phyloP scores from a whole-genome alignment of 2,113 vertebrate genomes.

The Callorhinus ursinus region DNA sequence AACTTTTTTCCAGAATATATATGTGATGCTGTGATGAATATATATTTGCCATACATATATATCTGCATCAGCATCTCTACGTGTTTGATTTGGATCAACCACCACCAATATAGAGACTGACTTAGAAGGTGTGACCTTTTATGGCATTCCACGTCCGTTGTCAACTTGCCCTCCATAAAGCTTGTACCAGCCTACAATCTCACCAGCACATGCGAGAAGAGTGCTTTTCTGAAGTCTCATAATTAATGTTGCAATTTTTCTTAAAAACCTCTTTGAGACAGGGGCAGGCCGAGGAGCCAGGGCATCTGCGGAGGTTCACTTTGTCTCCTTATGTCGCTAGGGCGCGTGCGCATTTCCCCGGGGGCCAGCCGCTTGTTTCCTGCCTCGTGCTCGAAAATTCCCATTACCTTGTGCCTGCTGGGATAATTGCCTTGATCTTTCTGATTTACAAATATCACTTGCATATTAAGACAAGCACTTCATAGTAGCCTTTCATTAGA shows the following conservation, averaged over 20 bases:
- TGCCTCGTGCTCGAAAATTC: not conserved
- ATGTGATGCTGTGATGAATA: not conserved
- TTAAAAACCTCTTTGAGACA: not conserved
- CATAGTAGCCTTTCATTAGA: not conserved
- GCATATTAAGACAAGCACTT: not conserved
- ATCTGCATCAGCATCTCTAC: not conserved
- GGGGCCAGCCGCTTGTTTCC: not conserved
- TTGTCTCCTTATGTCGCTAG: not conserved
- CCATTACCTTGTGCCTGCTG: not conserved
- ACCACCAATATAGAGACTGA: accelerated
- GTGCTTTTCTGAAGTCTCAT: not conserved
- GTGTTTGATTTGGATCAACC: not conserved
- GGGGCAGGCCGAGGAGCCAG: not conserved
- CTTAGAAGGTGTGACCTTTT: not conserved
- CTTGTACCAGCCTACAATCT: not conserved
- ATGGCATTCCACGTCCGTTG: not conserved
- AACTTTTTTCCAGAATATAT: not conserved
- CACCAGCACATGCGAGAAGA: not conserved
- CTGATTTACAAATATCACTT: not conserved
- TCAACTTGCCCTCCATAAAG: not conserved
- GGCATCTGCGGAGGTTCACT: not conserved
- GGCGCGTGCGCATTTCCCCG: accelerated
- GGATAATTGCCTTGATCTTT: not conserved
- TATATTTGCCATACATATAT: not conserved
- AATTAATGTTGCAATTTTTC: not conserved